Percentiles rank a stretch among this genome's conserved stretches.
Conservation (phyloP, 2,113 vertebrate genomes). For the Trogon melanurus region DNA sequence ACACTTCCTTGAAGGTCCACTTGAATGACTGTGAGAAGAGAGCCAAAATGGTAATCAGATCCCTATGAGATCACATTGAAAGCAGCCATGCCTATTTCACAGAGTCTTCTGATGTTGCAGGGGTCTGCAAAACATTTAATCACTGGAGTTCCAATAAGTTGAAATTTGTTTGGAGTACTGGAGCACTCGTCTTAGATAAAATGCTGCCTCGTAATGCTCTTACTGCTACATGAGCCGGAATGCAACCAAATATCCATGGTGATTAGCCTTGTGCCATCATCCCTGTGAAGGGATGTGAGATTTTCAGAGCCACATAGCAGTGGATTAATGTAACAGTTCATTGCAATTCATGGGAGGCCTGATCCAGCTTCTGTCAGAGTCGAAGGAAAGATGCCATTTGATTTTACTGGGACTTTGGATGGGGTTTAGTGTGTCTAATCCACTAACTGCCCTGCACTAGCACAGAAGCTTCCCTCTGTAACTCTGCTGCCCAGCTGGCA, state of each 20-base stretch:
- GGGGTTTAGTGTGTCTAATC: not conserved
- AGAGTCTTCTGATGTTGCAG: slow-evolving; percentile 56
- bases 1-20: slow-evolving; percentile 38
- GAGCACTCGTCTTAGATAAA: slow-evolving; percentile 49
- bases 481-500: not conserved
- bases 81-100: slow-evolving; percentile 56
- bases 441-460: not conserved
- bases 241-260: slow-evolving; percentile 65
- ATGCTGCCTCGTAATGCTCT: slow-evolving; percentile 65
- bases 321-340: slow-evolving; percentile 55
- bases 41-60: slow-evolving; percentile 63
- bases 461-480: not conserved
- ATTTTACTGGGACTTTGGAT: not conserved
- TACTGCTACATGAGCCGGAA: slow-evolving; percentile 54
- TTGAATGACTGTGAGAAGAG: slow-evolving; percentile 29
- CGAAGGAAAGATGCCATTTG: not conserved
- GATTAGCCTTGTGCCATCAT: slow-evolving; percentile 49
- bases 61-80: slow-evolving; percentile 61
- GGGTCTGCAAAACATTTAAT: slow-evolving; percentile 67
- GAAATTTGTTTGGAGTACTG: slow-evolving; percentile 61
- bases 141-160: slow-evolving; percentile 45
- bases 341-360: slow-evolving; percentile 44
- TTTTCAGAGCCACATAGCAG: slow-evolving; percentile 51
- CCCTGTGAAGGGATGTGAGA: slow-evolving; percentile 34
- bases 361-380: slow-evolving; percentile 11